phyloP scores from a whole-genome alignment of 2,113 vertebrate genomes.

The Perca fluviatilis region DNA sequence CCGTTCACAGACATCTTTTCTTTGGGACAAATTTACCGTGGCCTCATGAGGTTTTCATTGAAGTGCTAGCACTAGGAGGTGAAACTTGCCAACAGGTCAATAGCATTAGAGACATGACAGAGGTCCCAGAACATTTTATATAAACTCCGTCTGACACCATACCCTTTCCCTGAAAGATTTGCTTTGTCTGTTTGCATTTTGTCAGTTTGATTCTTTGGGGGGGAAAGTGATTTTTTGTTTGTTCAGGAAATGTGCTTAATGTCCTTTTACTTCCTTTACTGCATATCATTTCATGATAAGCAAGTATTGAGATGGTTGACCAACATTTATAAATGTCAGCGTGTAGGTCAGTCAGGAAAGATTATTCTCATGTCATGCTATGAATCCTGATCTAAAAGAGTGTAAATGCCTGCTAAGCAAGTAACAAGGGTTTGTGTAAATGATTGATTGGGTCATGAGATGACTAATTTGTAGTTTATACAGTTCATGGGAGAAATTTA shows the following conservation, averaged over 20 bases:
- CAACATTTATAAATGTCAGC: slow-evolving; percentile 2
- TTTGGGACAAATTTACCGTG: slow-evolving; percentile 89
- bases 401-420: slow-evolving; percentile 12
- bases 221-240: neutral
- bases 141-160: slow-evolving; percentile 45
- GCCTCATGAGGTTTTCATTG: slow-evolving; percentile 90
- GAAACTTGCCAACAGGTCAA: slow-evolving; percentile 81
- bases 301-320: slow-evolving; percentile 11
- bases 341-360: slow-evolving; percentile 26
- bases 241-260: slow-evolving; percentile 18
- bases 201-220: slow-evolving; percentile 20
- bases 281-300: slow-evolving; percentile 10
- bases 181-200: slow-evolving; percentile 34
- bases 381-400: slow-evolving; percentile 31
- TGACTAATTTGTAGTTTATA: slow-evolving; percentile 50
- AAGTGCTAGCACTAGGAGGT: slow-evolving; percentile 85
- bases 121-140: slow-evolving; percentile 48
- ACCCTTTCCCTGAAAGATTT: slow-evolving; percentile 9
- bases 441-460: slow-evolving; percentile 36
- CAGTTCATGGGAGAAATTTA: slow-evolving; percentile 49
- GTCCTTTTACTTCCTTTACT: slow-evolving; percentile 18
- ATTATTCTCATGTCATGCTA: slow-evolving; percentile 2
- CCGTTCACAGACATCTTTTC: slow-evolving; percentile 88
- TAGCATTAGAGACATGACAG: slow-evolving; percentile 68
- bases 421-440: slow-evolving; percentile 17